Percentiles rank a stretch among this genome's conserved stretches.
Evolutionary conservation across 2,797 vertebrate genomes (phyloP).

Genomic region (Euphonia xanthogaster): DNA sequence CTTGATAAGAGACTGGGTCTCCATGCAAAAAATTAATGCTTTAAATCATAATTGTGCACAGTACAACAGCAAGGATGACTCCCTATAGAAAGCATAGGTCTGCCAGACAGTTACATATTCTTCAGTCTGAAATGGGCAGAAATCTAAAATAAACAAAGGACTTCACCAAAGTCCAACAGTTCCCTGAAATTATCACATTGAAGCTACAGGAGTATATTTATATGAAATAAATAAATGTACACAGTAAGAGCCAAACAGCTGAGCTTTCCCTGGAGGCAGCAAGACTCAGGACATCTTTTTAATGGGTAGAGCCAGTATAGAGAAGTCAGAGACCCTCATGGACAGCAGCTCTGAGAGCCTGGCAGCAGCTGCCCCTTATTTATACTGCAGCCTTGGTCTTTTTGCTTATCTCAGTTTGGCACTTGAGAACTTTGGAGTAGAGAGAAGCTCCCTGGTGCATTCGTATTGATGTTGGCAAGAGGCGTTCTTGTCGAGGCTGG

Average conservation of each 20-base stretch:
- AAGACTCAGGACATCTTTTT: rapidly evolving
- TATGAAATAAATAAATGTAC: background rate
- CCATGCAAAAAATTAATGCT: background rate
- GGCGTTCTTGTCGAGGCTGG: background rate
- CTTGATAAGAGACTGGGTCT: background rate
- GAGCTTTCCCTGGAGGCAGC: background rate
- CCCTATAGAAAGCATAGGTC: background rate
- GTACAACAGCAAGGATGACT: background rate
- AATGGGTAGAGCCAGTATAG: background rate
- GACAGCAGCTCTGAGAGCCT: background rate
- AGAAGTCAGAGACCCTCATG: background rate
- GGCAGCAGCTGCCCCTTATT: background rate
- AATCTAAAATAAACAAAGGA: background rate
- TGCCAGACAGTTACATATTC: background rate
- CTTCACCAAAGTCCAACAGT: background rate
- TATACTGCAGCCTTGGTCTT: background rate
- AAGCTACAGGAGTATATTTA: background rate
- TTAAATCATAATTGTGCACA: background rate
- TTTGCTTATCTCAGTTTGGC: background rate
- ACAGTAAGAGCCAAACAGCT: background rate
- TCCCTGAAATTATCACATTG: background rate
- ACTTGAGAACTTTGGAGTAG: background rate
- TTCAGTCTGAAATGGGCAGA: background rate
- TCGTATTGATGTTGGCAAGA: background rate
- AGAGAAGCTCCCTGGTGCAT: background rate